Base-by-base conservation (phyloP, 2,888 invertebrate species). In the Pandemis corylana region DNA sequence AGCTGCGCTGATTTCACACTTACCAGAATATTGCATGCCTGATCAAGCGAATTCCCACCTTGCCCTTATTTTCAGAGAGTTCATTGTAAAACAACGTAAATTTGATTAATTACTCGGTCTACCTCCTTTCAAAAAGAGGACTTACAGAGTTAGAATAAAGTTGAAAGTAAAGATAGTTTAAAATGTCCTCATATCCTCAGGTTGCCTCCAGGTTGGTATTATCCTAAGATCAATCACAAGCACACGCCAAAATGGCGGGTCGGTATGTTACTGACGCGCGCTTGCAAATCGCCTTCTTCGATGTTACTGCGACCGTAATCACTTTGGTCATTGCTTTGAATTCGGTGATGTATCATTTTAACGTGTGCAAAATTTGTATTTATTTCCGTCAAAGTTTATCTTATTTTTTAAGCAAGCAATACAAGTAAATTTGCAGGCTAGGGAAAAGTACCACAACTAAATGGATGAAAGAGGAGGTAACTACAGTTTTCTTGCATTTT, bases 251-350 rank as follows among this genome's bases (percentile, higher is more conserved):
- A 85, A 80, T 83, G 78, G 81, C 77, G 76, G 80, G 81, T 84
- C 82, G 79, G 81, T 84, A 82, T 84, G 80, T 66, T 70, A 76
- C 49, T 81, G 82, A 84, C 80, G 84, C 82, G 82, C 83, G 86
- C 84, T 87, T 86, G 88, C 86, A 89, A 90, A 90, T 89, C 79
- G 84, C 82, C 79, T 82, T 88, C 79, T 82, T 88, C 84, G 83
- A 78, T 77, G 81, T 82, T 81, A 85, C 85, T 81, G 80, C 83
- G 85, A 79, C 84, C 83, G 81, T 89, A 89, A 89, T 88, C 86
- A 86, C 82, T 84, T 81, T 82, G 41, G 79, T 80, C 77, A 81
- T 78, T 82, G 76, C 13, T 28, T 59, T 20, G 56, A 20, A 56
- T 56, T 56, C 9, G 9, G 20, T 59, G 51, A 51, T 51, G n/a